A percentile compares a stretch with the other conserved stretches of the same genome.
Conservation (phyloP, 2,113 vertebrate genomes). For the Aramus guarauna region DNA sequence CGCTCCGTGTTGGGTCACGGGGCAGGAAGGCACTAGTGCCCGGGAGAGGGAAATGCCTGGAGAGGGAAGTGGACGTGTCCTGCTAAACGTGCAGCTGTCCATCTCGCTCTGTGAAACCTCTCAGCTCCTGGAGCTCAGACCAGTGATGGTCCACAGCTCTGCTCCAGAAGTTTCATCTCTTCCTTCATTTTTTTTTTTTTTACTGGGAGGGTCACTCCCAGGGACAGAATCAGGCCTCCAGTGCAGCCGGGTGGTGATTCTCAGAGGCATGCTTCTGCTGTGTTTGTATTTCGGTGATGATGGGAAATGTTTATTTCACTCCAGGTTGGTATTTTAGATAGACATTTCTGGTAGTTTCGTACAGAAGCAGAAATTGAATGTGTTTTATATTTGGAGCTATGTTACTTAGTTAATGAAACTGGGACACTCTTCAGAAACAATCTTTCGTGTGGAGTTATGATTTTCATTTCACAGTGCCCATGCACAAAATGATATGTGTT, state of each 20-base stretch:
- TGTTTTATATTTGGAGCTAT: neutral
- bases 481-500: neutral
- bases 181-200: neutral
- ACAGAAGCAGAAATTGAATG: neutral
- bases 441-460: neutral
- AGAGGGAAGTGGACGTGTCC: neutral
- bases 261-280: neutral
- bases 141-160: neutral
- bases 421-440: neutral
- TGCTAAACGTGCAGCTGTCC: neutral
- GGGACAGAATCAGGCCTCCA: neutral
- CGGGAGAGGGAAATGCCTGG: neutral
- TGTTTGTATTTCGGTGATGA: neutral
- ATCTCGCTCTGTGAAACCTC: neutral
- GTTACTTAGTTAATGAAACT: neutral
- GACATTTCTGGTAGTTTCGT: neutral
- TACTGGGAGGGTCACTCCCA: neutral
- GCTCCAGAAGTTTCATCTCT: neutral
- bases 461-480: neutral
- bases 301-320: neutral
- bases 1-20: accelerated
- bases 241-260: neutral
- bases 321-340: neutral
- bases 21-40: neutral
- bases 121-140: neutral